Conservation (phyloP, 2,797 vertebrate species). For the Anas bernieri region DNA sequence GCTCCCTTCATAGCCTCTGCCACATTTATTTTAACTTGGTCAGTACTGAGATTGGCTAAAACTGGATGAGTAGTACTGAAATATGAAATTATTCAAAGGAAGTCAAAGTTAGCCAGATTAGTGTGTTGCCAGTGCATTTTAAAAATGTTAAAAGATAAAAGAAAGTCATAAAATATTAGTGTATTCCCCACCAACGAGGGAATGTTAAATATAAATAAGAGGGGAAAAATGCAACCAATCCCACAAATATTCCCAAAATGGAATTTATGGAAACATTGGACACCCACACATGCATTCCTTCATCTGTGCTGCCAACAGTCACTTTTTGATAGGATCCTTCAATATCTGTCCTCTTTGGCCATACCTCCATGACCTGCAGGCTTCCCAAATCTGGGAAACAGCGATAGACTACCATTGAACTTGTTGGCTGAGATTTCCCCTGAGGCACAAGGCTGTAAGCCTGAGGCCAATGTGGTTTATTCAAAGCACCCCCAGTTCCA, state of each 20-base stretch:
- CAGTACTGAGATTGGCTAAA: background rate
- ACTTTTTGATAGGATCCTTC: background rate
- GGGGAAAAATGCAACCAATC: background rate
- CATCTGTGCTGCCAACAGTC: background rate
- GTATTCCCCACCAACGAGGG: background rate
- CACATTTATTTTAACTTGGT: constrained; percentile 29
- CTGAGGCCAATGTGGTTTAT: background rate
- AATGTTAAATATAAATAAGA: background rate
- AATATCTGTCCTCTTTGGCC: background rate
- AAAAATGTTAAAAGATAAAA: background rate
- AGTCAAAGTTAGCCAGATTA: background rate
- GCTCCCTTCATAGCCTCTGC: background rate
- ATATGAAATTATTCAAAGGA: constrained; percentile 9
- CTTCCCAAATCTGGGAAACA: constrained; percentile 23
- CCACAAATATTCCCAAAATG: background rate
- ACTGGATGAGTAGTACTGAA: background rate
- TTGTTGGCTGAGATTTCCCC: constrained; percentile 14
- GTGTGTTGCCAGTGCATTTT: background rate
- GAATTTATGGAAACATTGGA: background rate
- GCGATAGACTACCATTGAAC: background rate
- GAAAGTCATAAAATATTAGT: background rate
- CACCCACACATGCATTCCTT: background rate
- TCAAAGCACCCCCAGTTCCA: constrained; percentile 32
- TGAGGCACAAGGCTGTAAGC: background rate
- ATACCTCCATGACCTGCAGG: background rate